phyloP scores from a whole-genome alignment of 2,113 vertebrate species.

The Anseranas semipalmata region DNA sequence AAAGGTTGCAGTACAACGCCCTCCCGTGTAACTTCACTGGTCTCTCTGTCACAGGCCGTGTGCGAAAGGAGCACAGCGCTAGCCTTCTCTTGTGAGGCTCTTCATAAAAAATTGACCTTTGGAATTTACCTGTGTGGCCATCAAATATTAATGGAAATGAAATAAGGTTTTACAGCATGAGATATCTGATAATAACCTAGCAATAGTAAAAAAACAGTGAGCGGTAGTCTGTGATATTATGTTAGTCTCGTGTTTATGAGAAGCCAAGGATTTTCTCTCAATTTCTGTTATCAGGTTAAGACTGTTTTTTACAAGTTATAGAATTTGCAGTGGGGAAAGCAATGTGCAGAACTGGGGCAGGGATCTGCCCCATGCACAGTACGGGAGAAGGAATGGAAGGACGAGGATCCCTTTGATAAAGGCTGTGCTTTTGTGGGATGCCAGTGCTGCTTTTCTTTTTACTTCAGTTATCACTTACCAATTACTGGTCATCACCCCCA shows the following conservation, averaged over 20 bases:
- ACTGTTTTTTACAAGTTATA: background rate
- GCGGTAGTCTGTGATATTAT: fast-evolving
- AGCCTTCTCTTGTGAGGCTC: background rate
- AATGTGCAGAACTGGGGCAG: background rate
- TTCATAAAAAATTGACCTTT: background rate
- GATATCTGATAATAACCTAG: background rate
- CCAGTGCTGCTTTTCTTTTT: background rate
- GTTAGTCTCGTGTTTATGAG: background rate
- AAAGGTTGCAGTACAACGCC: background rate
- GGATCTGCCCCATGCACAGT: background rate
- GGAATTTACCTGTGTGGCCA: background rate
- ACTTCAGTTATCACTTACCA: background rate
- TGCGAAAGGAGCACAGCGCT: fast-evolving
- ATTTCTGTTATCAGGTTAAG: background rate
- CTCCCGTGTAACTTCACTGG: background rate
- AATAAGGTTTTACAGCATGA: background rate
- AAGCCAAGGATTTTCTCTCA: background rate
- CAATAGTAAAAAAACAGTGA: background rate
- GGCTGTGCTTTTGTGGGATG: background rate
- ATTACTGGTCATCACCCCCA: background rate
- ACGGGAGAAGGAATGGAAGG: background rate
- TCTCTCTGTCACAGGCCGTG: fast-evolving
- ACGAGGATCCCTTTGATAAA: background rate
- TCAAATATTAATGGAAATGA: background rate
- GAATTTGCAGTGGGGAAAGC: background rate